These are phyloP conservation scores for Lasioglossum vierecki DNA, from an alignment of 2,888 invertebrate genomes.

Conservation along the genomic window DNA sequence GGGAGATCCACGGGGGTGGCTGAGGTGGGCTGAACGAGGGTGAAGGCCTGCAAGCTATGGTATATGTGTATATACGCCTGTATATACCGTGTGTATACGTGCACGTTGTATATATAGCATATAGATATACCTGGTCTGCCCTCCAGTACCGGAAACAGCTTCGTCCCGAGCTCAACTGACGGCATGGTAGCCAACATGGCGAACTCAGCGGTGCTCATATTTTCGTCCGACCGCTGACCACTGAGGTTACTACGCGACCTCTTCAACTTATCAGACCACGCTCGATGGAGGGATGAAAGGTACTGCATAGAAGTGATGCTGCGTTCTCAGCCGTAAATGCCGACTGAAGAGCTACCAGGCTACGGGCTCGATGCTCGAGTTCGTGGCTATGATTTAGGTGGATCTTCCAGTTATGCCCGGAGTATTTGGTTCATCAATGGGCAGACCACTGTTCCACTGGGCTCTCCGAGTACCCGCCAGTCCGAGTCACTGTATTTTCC, in stretches of 20 bases:
- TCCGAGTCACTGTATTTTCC: background rate
- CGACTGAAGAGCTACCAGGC: constrained; percentile 32
- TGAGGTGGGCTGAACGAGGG: constrained; percentile 78
- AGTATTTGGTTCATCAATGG: background rate
- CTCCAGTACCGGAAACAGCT: constrained; percentile 82
- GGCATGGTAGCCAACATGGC: constrained; percentile 80
- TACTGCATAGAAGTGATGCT: constrained; percentile 7
- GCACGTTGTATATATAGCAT: constrained; percentile 70
- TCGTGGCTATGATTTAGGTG: constrained; percentile 37
- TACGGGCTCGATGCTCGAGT: constrained; percentile 14
- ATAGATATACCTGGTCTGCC: constrained; percentile 79
- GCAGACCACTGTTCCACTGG: background rate
- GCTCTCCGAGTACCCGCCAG: background rate
- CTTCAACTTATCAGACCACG: constrained; percentile 57
- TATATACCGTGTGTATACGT: constrained; percentile 17
- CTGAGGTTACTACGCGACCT: constrained; percentile 42
- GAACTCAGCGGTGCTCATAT: constrained; percentile 81
- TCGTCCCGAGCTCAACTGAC: constrained; percentile 80
- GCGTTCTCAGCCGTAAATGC: constrained; percentile 43
- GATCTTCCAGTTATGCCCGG: constrained; percentile 9
- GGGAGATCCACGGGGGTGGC: constrained; percentile 61
- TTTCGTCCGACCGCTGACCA: constrained; percentile 49
- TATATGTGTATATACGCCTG: constrained; percentile 32
- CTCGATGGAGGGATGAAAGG: constrained; percentile 36
- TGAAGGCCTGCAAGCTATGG: constrained; percentile 77